Evolutionary conservation across 2,888 invertebrate genomes (phyloP).

Genomic region (Mesorhabditis spiculigera): DNA sequence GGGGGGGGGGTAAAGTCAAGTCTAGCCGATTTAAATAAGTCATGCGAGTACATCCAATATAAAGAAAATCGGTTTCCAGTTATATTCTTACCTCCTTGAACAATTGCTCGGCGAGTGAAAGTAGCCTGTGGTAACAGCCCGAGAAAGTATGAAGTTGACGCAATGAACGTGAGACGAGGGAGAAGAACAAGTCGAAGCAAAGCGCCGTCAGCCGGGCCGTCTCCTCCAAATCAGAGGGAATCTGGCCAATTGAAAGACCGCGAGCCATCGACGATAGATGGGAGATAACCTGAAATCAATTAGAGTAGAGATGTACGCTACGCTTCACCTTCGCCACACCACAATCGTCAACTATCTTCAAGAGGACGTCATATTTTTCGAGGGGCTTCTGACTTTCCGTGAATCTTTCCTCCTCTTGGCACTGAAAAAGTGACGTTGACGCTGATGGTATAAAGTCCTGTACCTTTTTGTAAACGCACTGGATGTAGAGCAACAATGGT

Average conservation of each 20-base stretch:
- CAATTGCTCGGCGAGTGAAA: constrained; percentile 30
- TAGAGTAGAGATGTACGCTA: too few relatives aligned
- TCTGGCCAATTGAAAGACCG: constrained; percentile 6
- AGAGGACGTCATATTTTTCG: constrained; percentile 14
- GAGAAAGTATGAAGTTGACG: background rate
- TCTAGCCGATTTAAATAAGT: too few relatives aligned
- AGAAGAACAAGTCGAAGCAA: background rate
- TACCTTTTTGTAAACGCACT: constrained; percentile 18
- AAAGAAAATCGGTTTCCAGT: too few relatives aligned
- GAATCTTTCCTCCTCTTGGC: too few relatives aligned
- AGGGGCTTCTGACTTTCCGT: constrained; percentile 3
- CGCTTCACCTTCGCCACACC: constrained; percentile 7
- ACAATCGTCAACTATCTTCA: constrained; percentile 7
- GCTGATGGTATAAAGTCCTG: background rate
- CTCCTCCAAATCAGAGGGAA: constrained; percentile 13
- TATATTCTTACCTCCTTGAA: constrained; percentile 25
- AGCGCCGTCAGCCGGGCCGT: constrained; percentile 12
- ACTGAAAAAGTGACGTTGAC: background rate
- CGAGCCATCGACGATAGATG: constrained; percentile 3
- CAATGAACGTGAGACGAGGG: background rate
- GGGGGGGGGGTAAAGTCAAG: too few relatives aligned
- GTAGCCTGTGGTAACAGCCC: constrained; percentile 19
- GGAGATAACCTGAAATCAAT: constrained; percentile 7
- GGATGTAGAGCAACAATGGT: constrained; percentile 16
- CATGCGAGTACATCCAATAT: too few relatives aligned